Evolutionary conservation across 2,888 invertebrate genomes (phyloP).

Genomic region (Keiferia lycopersicella): DNA sequence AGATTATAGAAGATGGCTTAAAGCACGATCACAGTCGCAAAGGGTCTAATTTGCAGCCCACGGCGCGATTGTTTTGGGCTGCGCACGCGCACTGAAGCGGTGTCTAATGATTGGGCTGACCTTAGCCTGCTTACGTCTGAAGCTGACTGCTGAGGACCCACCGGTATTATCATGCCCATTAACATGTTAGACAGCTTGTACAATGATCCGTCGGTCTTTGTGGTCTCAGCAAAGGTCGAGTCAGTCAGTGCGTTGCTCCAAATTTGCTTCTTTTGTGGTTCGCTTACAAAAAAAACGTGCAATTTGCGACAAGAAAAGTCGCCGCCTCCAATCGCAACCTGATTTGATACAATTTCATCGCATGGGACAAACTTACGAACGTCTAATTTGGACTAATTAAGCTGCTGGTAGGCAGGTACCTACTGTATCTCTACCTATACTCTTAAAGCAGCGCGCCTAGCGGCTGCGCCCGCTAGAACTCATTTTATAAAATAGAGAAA

Average conservation of each 20-base stretch:
- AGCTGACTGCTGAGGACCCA: conserved; percentile 33
- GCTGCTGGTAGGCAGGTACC: too few relatives aligned
- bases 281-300: background rate
- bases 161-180: conserved; percentile 24
- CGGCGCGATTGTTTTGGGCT: conserved; percentile 65
- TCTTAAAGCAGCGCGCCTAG: too few relatives aligned
- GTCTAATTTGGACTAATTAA: too few relatives aligned
- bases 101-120: conserved; percentile 55
- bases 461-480: too few relatives aligned
- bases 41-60: conserved; percentile 65
- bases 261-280: conserved; percentile 8
- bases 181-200: background rate
- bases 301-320: background rate
- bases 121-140: conserved; percentile 59
- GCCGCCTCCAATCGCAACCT: too few relatives aligned
- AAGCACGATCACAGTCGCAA: conserved; percentile 43
- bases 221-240: conserved; percentile 11
- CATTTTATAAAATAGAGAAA: too few relatives aligned
- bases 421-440: too few relatives aligned
- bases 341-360: too few relatives aligned
- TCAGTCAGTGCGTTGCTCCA: background rate
- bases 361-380: too few relatives aligned
- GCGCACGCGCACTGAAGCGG: conserved; percentile 51
- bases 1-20: conserved; percentile 41
- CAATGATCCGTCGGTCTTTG: conserved; percentile 7